Conservation (phyloP, 1,140 invertebrate species). For the Drosophila watanabei region DNA sequence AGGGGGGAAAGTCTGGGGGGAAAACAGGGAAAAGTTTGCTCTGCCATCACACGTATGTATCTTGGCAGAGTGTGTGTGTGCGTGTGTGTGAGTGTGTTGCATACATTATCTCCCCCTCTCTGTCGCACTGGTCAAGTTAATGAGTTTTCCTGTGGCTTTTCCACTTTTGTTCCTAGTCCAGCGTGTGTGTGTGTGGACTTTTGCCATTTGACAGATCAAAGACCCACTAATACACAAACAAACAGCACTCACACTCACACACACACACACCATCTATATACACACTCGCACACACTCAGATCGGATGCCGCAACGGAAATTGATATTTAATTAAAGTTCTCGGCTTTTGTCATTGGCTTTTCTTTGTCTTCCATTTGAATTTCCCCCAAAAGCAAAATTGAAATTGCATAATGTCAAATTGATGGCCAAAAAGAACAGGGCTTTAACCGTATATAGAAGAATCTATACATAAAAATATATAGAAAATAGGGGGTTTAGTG, state of each 20-base stretch:
- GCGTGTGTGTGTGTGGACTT: slow-evolving; percentile 19
- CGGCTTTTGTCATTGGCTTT: slow-evolving; percentile 40
- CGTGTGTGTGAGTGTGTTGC: slow-evolving; percentile 37
- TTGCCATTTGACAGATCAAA: slow-evolving; percentile 62
- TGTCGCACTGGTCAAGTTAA: slow-evolving; percentile 62
- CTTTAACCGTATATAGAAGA: neutral
- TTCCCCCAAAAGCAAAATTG: slow-evolving; percentile 37
- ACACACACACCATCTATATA: slow-evolving; percentile 5
- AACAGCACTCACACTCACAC: slow-evolving; percentile 13
- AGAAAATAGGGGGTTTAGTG: neutral
- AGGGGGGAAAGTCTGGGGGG: neutral
- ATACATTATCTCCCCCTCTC: slow-evolving; percentile 57
- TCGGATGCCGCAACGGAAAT: slow-evolving; percentile 65
- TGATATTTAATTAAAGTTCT: slow-evolving; percentile 80
- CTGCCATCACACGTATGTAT: slow-evolving; percentile 66
- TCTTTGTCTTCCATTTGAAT: slow-evolving; percentile 25
- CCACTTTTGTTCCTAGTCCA: slow-evolving; percentile 28
- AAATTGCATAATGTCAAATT: slow-evolving; percentile 43
- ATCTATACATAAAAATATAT: neutral
- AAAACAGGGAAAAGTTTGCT: slow-evolving; percentile 59
- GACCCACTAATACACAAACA: slow-evolving; percentile 43
- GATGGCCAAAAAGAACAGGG: neutral
- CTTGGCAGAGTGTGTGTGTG: slow-evolving; percentile 56
- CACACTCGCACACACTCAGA: slow-evolving; percentile 5
- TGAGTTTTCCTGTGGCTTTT: slow-evolving; percentile 72